Base-by-base conservation (phyloP, 2,113 vertebrate species). In the Gobio gobio region DNA sequence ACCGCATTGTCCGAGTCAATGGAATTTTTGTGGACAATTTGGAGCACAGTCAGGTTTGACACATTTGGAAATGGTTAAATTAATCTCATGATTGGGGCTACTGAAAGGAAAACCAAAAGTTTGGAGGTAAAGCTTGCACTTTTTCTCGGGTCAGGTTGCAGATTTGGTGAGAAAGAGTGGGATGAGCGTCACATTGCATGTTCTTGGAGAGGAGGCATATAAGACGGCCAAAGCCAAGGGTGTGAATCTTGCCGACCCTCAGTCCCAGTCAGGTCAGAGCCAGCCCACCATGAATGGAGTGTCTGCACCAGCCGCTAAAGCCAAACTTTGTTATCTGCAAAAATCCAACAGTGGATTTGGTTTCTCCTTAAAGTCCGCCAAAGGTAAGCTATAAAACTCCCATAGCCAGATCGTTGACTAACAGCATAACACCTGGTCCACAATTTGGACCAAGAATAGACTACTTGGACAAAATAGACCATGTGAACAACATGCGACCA, bases 1-100 rank as follows among this genome's bases (percentile, higher is more conserved):
- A 99, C 90, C 94, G 97, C 63, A 89, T 99, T 64, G 92, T 99
- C 49, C 90, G 95, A 84, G 95, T 99, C 80, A 97, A 98, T 0
- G 95, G 96, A 1, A 89, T 89, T 49, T 97, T 96, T 64, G 97
- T 97, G 76, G 97, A 99, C 89, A 93, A 88, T 74, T 74, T 96
- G 56, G 90, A 96, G 0, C 98, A 99, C 10, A 56, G 82, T n/a
- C 92, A 96, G 96, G 98, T 99, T 89, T 83, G 22, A 83, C 1
- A 43, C 10, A 22, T 75, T 61, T 40, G 6, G 43, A 76, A 26
- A 63, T 66, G 1, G 20, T 56, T 56, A 8, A 7, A 20, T 56
- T 56, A 8, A 56, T 56, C 18, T 56, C 54, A 20, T 51, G 49
- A 51, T 51, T 51, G 49, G 10, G 49, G 4, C 4, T 51, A 51